Evolutionary conservation across 2,113 vertebrate genomes (phyloP), one percentile per base, ranked within the genome.

Genomic region (Gobius niger): DNA sequence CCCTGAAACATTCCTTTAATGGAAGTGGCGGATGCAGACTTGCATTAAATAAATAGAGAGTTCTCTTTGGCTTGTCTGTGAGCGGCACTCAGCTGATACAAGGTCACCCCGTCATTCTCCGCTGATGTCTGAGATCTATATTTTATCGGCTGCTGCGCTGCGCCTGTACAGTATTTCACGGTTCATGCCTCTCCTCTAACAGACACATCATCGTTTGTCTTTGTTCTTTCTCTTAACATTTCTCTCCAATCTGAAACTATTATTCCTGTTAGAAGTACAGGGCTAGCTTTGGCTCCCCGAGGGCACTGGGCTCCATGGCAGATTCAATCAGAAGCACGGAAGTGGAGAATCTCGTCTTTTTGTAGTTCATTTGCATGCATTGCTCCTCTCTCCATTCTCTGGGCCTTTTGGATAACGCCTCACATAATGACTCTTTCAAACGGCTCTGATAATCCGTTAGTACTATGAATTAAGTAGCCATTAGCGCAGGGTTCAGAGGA

Each of bases 401-500:
- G 14, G 77, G 77, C 64, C 75, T 78, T 73, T 85, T 68, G 63
- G 76, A 77, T 69, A 80, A 76, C 63, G 70, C 81, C 85, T 78
- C 57, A 70, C 65, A 75, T 87, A 86, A 89, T 90, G 82, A 88
- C 81, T 91, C 51, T 87, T 89, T 90, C 82, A 87, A 89, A 90
- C 77, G 78, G 67, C 84, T 88, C 80, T 86, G 83, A 85, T 92
- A 82, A 90, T 87, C 84, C 63, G 53, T 87, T 83, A 81, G 76
- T 81, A 68, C 67, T 67, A 56, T 85, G 80, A 88, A 91, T 90
- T 90, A 82, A 88, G 83, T 70, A 75, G 80, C 77, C 83, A 85
- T 88, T 85, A 84, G 73, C 77, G 2, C 50, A 69, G 42, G 56
- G 50, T 85, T 85, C 78, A 72, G 51, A 73, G 80, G 67, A 60